Evolutionary conservation across 2,888 invertebrate genomes (phyloP).

Genomic region (Trypoxylon attenuatum): DNA sequence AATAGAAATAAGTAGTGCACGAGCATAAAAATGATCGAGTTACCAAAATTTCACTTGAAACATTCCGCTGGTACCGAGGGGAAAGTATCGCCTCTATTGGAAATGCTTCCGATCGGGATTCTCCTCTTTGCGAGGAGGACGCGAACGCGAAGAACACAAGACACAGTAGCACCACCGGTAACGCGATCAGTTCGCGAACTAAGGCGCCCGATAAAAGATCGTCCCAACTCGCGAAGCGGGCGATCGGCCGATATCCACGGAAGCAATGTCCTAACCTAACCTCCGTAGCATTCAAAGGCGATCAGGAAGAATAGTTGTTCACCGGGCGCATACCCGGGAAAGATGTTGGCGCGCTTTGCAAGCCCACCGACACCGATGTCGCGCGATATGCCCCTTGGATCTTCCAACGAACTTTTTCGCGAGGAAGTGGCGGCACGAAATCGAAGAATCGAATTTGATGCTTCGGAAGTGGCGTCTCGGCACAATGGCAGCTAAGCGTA

Average conservation of each 20-base stretch:
- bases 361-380: conserved; percentile 2
- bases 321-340: conserved; percentile 16
- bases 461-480: conserved; percentile 72
- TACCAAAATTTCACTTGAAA: conserved; percentile 37
- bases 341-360: conserved; percentile 32
- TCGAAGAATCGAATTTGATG: conserved; percentile 67
- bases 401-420: conserved; percentile 12
- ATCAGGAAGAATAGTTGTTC: conserved; percentile 26
- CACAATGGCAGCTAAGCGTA: conserved; percentile 72
- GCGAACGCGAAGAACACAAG: conserved; percentile 31
- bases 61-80: conserved; percentile 32
- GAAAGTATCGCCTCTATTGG: conserved; percentile 32
- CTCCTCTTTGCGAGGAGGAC: conserved; percentile 12
- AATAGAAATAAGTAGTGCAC: conserved; percentile 24
- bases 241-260: conserved; percentile 53
- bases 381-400: conserved; percentile 1
- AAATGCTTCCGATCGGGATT: conserved; percentile 13
- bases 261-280: conserved; percentile 63
- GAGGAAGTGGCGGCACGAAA: conserved; percentile 23
- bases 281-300: conserved; percentile 43
- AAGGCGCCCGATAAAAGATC: conserved; percentile 28
- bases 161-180: conserved; percentile 15
- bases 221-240: conserved; percentile 16
- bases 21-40: conserved; percentile 35
- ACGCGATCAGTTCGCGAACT: conserved; percentile 18